Percentiles rank a stretch among this genome's conserved stretches.
Conservation (phyloP, 2,797 vertebrate species). For the Xenentodon cancila region DNA sequence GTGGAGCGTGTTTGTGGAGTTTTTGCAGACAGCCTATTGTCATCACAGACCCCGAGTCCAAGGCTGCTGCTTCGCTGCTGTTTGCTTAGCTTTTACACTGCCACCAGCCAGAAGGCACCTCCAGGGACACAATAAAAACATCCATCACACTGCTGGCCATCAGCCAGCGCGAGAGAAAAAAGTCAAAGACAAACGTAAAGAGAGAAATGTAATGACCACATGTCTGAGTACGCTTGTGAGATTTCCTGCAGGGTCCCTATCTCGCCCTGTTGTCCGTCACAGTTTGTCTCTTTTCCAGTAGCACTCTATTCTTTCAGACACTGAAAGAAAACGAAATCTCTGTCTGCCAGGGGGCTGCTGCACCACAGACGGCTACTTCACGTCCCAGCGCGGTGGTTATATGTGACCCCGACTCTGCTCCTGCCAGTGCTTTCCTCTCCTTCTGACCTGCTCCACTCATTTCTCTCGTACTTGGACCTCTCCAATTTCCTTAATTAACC, state of each 20-base stretch:
- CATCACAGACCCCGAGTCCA: conserved; percentile 30
- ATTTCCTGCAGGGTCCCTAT: conserved; percentile 47
- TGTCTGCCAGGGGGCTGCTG: conserved; percentile 42
- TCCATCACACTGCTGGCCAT: conserved; percentile 54
- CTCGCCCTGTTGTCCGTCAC: conserved; percentile 44
- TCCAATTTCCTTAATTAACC: conserved; percentile 65
- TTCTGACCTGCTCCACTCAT: conserved; percentile 41
- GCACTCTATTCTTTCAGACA: conserved; percentile 34
- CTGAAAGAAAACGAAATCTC: conserved; percentile 18
- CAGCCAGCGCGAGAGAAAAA: conserved; percentile 37
- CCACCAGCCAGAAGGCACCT: conserved; percentile 49
- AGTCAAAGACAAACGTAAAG: conserved; percentile 27
- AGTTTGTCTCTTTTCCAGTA: conserved; percentile 22
- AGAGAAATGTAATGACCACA: conserved; percentile 60
- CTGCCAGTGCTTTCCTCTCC: conserved; percentile 51
- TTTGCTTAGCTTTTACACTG: conserved; percentile 56
- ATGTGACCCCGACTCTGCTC: conserved; percentile 56
- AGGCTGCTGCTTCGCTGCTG: conserved; percentile 45
- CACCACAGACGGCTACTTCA: conserved; percentile 68
- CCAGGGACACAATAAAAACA: conserved; percentile 63
- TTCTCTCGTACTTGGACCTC: conserved; percentile 47
- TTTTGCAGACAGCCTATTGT: conserved; percentile 41
- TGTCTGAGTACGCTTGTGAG: conserved; percentile 57
- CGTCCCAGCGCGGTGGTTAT: conserved; percentile 50
- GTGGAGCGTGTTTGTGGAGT: conserved; percentile 21